These are phyloP conservation scores for Electrophaes corylata DNA, from an alignment of 2,888 invertebrate genomes.

Conservation along the genomic window DNA sequence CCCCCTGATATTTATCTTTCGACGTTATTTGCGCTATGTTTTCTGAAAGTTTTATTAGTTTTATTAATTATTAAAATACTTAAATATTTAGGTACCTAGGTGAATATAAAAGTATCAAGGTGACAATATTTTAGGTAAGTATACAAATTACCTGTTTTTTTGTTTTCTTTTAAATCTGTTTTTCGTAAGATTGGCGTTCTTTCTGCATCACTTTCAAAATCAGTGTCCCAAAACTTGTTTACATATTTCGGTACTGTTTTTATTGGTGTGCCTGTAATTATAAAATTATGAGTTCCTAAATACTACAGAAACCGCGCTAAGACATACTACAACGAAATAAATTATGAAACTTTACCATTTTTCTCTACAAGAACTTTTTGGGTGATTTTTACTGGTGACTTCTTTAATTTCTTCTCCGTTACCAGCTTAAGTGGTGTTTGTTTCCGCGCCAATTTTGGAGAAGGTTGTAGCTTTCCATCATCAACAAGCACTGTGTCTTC, in stretches of 20 bases:
- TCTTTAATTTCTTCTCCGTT: slow-evolving; percentile 10
- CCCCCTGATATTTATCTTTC: no score
- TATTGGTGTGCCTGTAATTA: slow-evolving; percentile 39
- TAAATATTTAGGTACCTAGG: neutral
- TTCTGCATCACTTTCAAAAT: slow-evolving; percentile 68
- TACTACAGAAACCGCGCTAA: neutral
- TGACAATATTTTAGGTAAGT: neutral
- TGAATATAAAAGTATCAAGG: neutral
- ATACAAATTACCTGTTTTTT: slow-evolving; percentile 35
- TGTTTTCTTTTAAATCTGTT: slow-evolving; percentile 37
- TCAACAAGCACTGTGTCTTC: neutral
- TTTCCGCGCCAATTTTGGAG: slow-evolving; percentile 6
- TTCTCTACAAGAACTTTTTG: slow-evolving; percentile 19
- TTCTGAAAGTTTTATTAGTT: no score
- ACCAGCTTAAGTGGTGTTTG: slow-evolving; percentile 7
- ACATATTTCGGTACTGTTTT: slow-evolving; percentile 43
- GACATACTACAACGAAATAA: neutral
- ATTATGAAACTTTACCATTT: slow-evolving; percentile 15
- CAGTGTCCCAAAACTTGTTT: slow-evolving; percentile 70
- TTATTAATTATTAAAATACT: neutral
- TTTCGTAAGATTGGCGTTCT: slow-evolving; percentile 29
- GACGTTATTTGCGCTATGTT: no score
- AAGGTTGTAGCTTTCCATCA: neutral
- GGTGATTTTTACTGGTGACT: slow-evolving; percentile 6
- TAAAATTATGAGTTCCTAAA: neutral